Base-by-base conservation (phyloP, 2,113 vertebrate genomes). In the Reinhardtius hippoglossoides region DNA sequence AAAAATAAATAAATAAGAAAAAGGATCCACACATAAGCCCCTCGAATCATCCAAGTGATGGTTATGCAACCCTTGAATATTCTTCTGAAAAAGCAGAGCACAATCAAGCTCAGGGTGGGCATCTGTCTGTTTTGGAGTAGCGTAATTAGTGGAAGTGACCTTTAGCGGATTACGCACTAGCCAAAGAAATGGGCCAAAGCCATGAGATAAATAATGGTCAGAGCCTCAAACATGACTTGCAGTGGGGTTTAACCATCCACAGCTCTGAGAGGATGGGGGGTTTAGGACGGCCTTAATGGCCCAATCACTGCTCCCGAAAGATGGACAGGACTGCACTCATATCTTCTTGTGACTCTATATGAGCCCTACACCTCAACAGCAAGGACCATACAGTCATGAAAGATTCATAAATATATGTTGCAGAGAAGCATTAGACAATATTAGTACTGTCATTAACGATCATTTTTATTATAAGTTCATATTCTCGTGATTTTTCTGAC, bases 61-160 rank as follows among this genome's bases (percentile, higher is more conserved):
- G 65, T 91, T 89, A 82, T 50, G 75, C 65, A 84, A 88, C 66
- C 60, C 40, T 71, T 65, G 55, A 83, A 78, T 75, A 74, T 87
- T 89, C 59, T 81, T 83, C 81, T 81, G 81, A 84, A 76, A 67
- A 81, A 84, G 64, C 61, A 75, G 44, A 68, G 67, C 3, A 20
- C 71, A 89, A 87, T 88, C 76, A 91, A 63, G 81, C 76, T 82
- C 35, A 68, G 80, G 66, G 81, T 74, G 64, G 73, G 74, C 81
- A 87, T 87, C 87, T 81, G 83, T 85, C 87, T 60, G 70, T 88
- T 92, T 88, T 87, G 74, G 82, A 90, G 80, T 52, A 82, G 77
- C 75, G 80, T 86, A 91, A 93, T 93, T 89, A 92, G 86, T 92
- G 82, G 64, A 84, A 78, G 76, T 91, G 91, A 92, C 90, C 90